Evolutionary conservation across 2,113 vertebrate species (phyloP).

Genomic region (Phylloscopus trochiloides): DNA sequence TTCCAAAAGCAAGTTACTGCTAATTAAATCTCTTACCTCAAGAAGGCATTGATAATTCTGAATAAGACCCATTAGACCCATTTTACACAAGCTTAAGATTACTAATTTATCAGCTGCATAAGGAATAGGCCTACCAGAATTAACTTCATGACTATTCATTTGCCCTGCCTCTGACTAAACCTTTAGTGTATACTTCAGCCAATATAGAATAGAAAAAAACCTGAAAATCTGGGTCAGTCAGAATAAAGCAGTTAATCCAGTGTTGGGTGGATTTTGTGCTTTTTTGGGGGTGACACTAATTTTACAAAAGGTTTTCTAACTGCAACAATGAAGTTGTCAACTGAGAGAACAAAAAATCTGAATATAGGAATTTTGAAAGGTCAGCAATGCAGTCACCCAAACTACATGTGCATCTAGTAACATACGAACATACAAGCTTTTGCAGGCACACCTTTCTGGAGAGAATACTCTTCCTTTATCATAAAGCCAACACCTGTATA

Average conservation of each 20-base stretch:
- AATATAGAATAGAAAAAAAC: not conserved
- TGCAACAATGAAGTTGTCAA: not conserved
- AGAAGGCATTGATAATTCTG: not conserved
- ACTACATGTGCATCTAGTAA: not conserved
- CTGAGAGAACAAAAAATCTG: not conserved
- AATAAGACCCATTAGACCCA: not conserved
- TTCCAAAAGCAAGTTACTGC: not conserved
- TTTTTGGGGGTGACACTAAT: not conserved
- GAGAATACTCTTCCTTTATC: not conserved
- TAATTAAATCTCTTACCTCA: not conserved
- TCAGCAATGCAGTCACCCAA: not conserved
- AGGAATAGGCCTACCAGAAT: not conserved
- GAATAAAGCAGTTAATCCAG: not conserved
- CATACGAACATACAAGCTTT: not conserved
- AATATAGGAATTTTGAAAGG: not conserved
- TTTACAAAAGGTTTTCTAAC: not conserved
- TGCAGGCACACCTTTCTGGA: not conserved
- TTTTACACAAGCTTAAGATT: not conserved
- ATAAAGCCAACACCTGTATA: not conserved
- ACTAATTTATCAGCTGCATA: not conserved
- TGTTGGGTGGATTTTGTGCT: fast-evolving
- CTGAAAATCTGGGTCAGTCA: not conserved
- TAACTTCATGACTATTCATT: not conserved
- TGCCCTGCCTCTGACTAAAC: not conserved
- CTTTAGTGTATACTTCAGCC: not conserved